Base-by-base conservation (phyloP, 2,888 invertebrate species). In the Nomada ruficornis region DNA sequence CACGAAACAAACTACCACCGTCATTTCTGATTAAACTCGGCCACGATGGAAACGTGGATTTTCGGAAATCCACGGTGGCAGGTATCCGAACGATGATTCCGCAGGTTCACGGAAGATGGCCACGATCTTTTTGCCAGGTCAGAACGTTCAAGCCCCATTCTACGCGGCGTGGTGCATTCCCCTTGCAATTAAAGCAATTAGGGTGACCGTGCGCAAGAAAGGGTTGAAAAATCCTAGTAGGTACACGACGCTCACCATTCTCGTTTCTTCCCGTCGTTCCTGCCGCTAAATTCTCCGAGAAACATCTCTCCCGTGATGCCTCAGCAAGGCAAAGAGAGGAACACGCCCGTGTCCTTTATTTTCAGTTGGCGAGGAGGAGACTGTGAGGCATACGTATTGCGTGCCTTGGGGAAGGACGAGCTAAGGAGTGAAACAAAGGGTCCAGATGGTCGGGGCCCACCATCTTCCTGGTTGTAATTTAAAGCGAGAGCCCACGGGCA, bases 381-480 rank as follows among this genome's bases (percentile, higher is more conserved):
- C 75, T 82, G 77, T 75, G 80, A 83, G 79, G 76, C 74, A 79
- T 75, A 77, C 79, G 83, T 82, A 82, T 85, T 83, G 80, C 83
- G 80, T 75, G 81, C 86, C 81, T 85, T 76, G 76, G 82, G 80
- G 80, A 88, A 88, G 88, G 87, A 86, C 87, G 82, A 85, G 77
- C 73, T 63, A 36, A 26, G 68, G 86, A 74, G 83, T 86, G 88
- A 88, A 87, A 88, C 88, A 88, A 88, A 88, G 85, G 88, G 80
- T 85, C 82, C 85, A 83, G 88, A 88, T 88, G 83, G 85, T 79
- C 52, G 64, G 78, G 74, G 72, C 44, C 85, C 54, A 77, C 67
- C 80, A 86, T 88, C 83, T 88, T 88, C 88, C 88, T 88, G 82
- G 85, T 88, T 81, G 77, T 86, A 85, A 88, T 88, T 88, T 88